Evolutionary conservation across 2,113 vertebrate species (phyloP).

Genomic region (Nettapus auritus): DNA sequence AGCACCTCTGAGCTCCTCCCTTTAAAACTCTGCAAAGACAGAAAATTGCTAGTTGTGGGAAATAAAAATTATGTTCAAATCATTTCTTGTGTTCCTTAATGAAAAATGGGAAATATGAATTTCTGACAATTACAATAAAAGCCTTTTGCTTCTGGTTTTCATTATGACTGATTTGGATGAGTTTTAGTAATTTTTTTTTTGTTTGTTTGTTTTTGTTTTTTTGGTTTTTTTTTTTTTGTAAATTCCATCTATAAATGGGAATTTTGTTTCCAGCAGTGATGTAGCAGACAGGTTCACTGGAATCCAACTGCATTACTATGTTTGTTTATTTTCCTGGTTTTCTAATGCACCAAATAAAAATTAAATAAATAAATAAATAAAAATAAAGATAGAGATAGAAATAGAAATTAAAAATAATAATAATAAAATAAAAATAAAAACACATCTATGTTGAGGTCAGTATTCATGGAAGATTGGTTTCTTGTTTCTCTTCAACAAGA

Average conservation of each 20-base stretch:
- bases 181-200: background rate
- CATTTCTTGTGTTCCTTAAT: background rate
- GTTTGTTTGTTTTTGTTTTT: background rate
- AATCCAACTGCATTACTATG: background rate
- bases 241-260: background rate
- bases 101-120: background rate
- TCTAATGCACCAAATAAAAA: background rate
- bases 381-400: background rate
- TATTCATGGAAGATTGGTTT: background rate
- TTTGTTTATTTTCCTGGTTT: background rate
- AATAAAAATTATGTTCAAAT: conserved; percentile 2
- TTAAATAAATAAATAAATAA: background rate
- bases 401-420: background rate
- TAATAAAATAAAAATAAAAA: background rate
- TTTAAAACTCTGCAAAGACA: conserved; percentile 28
- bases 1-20: conserved; percentile 64
- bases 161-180: background rate
- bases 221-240: background rate
- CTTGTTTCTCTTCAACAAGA: background rate
- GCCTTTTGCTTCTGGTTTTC: conserved; percentile 7
- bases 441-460: background rate
- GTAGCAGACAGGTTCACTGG: background rate
- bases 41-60: conserved; percentile 35
- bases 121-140: background rate
- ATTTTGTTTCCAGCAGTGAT: background rate